Evolutionary conservation across 1,140 invertebrate genomes (phyloP).

Genomic region (Samia ricini): DNA sequence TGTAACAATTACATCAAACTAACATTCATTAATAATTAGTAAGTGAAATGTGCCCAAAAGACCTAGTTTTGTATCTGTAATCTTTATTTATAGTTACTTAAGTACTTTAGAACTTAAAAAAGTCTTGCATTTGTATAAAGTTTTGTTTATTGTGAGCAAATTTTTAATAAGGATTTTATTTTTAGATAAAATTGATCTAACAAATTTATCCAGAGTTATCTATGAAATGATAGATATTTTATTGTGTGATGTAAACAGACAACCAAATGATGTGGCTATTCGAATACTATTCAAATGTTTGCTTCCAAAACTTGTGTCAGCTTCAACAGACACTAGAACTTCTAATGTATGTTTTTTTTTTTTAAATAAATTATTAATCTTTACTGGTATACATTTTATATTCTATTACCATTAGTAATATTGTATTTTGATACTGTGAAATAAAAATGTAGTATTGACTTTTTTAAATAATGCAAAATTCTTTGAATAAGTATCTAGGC

Average conservation of each 20-base stretch:
- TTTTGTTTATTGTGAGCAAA: background rate
- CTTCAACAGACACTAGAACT: conserved; percentile 47
- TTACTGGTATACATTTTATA: background rate
- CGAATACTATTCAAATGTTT: conserved; percentile 57
- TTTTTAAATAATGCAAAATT: too few species aligned
- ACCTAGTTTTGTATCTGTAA: too few species aligned
- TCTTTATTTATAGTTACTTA: too few species aligned
- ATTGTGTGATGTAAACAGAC: conserved; percentile 37
- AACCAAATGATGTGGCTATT: conserved; percentile 42
- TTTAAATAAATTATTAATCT: background rate
- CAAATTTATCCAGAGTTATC: conserved; percentile 41
- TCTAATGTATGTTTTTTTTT: conserved; percentile 45
- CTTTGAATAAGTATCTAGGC: too few species aligned
- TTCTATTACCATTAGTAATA: too few species aligned
- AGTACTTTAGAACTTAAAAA: too few species aligned
- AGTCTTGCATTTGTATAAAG: too few species aligned
- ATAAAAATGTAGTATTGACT: too few species aligned
- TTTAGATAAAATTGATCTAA: conserved; percentile 20
- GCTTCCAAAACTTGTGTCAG: conserved; percentile 54
- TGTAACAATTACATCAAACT: too few species aligned
- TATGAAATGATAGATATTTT: conserved; percentile 61
- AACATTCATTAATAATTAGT: too few species aligned
- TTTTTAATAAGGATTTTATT: background rate
- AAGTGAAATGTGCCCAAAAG: too few species aligned
- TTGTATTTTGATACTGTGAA: too few species aligned